Conservation (phyloP, 2,888 invertebrate species). For the Pseudococcus longispinus region DNA sequence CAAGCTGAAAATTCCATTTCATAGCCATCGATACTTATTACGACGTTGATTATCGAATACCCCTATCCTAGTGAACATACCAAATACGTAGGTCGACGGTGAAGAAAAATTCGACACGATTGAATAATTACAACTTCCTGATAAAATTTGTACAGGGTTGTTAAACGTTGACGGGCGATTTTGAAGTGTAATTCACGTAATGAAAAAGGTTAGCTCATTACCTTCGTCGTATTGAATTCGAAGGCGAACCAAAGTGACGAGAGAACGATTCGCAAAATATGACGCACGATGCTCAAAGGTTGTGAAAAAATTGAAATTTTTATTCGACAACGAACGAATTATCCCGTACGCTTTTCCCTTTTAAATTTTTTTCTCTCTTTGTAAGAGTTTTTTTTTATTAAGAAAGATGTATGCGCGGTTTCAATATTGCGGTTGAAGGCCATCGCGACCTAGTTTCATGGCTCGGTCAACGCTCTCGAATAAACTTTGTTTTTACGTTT, state of each 20-base stretch:
- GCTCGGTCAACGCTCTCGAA: constrained; percentile 53
- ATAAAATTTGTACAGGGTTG: not conserved
- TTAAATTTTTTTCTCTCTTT: not conserved
- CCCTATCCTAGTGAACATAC: not conserved
- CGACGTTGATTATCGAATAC: not conserved
- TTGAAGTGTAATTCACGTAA: not conserved
- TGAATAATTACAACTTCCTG: not conserved
- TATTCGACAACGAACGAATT: not conserved
- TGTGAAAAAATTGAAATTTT: not conserved
- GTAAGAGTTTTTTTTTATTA: not conserved
- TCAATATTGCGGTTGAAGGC: constrained; percentile 54
- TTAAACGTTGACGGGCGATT: not conserved
- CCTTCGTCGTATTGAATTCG: constrained; percentile 6
- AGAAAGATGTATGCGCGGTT: constrained; percentile 49
- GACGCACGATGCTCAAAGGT: not conserved
- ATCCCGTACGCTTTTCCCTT: not conserved
- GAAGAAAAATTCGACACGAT: too few relatives aligned
- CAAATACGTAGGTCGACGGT: not conserved
- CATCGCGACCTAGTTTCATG: constrained; percentile 50
- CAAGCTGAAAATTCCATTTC: too few relatives aligned
- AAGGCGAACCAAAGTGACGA: not conserved
- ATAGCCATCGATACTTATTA: too few relatives aligned
- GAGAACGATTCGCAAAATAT: not conserved
- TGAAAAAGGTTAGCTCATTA: constrained; percentile 21
- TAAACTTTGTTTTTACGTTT: constrained; percentile 48